Base-by-base conservation (phyloP, 2,113 vertebrate genomes). In the Cyanistes caeruleus region DNA sequence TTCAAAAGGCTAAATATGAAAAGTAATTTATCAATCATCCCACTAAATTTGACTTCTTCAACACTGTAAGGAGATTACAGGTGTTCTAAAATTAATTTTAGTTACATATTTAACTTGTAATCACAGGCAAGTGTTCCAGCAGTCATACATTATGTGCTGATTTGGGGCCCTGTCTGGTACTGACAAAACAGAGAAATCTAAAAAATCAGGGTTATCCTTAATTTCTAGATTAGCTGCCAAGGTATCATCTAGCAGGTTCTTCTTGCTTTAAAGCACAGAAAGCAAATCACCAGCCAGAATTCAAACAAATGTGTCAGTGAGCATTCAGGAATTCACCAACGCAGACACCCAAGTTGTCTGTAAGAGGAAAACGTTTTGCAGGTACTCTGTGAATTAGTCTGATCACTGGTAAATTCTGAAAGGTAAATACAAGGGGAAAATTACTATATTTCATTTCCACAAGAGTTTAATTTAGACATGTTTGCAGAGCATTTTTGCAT, bases 1-100 rank as follows among this genome's bases (percentile, higher is more conserved):
- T 85, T 75, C 44, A 76, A 79, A 87, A 80, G 28, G 49, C 15
- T 73, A 56, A 64, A 31, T 2, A 20, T 35, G 31, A 83, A 85
- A 79, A 60, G 37, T 49, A 91, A 53, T 68, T 76, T 88, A 79
- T 76, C 44, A 81, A 12, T 25, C 69, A 81, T 27, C 43, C 51
- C 21, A 48, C 53, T 59, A 74, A 51, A 41, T 62, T 11, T 72
- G 33, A 51, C 23, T 76, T 37, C 17, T 33, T 49, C 51, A 69
- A 53, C 19, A 91, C 92, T 95, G 46, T 75, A 91, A 96, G 37
- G 39, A 70, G 73, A 84, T 92, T 90, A 87, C 56, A 89, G 80
- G 79, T 87, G 60, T 80, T 95, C 82, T 64, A 41, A 87, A 93
- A 85, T 93, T 80, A 88, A 94, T 51, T 48, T 92, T 73, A 91